Conservation (phyloP, 2,888 invertebrate species). For the Nasonia oneida region DNA sequence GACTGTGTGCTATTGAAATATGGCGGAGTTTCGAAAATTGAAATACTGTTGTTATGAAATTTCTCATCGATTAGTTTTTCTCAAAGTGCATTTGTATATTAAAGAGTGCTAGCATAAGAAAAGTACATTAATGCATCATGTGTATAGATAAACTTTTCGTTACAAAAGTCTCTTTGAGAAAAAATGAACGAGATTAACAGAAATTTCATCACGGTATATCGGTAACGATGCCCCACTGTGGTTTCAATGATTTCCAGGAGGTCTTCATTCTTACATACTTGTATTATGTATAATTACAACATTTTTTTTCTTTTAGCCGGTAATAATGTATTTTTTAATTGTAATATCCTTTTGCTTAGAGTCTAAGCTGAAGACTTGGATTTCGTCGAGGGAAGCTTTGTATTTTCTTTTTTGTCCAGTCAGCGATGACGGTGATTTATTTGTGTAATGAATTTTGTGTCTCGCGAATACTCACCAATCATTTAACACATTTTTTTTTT, state of each 20-base stretch:
- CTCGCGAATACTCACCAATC: slow-evolving; percentile 54
- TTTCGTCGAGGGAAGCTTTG: slow-evolving; percentile 59
- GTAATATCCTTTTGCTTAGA: slow-evolving; percentile 61
- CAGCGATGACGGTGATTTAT: slow-evolving; percentile 57
- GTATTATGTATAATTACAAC: slow-evolving; percentile 62
- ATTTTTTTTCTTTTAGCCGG: slow-evolving; percentile 59
- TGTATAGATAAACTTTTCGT: background rate
- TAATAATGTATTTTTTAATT: slow-evolving; percentile 60
- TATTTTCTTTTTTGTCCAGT: slow-evolving; percentile 62
- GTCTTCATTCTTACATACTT: slow-evolving; percentile 53
- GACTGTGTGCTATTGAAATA: slow-evolving; percentile 15
- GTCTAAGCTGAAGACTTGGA: slow-evolving; percentile 55
- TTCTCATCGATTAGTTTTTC: background rate
- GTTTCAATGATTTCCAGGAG: slow-evolving; percentile 56
- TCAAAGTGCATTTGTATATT: background rate
- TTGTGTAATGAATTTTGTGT: slow-evolving; percentile 59
- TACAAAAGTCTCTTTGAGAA: background rate
- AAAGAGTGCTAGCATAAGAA: background rate
- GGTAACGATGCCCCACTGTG: background rate
- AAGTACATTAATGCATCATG: background rate
- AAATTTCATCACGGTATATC: slow-evolving; percentile 3
- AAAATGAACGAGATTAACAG: background rate
- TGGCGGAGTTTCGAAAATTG: background rate
- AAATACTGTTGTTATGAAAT: background rate
- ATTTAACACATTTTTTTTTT: slow-evolving; percentile 42